Conservation (phyloP, 1,140 invertebrate species). For the Caenorhabditis briggsae region DNA sequence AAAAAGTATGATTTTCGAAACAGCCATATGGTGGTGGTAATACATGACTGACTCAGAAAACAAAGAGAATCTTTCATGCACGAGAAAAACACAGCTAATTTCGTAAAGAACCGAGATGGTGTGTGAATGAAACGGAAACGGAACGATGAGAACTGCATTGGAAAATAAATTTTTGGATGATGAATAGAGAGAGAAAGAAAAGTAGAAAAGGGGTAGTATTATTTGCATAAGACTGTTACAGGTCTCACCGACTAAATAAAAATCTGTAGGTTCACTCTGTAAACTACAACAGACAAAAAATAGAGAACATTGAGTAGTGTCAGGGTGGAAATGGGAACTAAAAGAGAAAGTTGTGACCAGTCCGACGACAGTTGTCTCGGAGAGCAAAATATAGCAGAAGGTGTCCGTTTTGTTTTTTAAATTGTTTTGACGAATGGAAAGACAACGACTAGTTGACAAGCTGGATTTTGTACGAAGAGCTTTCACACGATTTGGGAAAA, state of each 20-base stretch:
- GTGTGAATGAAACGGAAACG: not conserved
- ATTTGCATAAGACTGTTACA: constrained; percentile 51
- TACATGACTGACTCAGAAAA: not conserved
- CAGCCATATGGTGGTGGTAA: constrained; percentile 33
- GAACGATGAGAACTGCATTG: not conserved
- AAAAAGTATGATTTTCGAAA: no score
- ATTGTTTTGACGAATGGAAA: constrained; percentile 14
- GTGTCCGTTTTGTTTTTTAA: constrained; percentile 41
- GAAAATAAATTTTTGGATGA: not conserved
- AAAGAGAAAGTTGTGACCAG: constrained; percentile 20
- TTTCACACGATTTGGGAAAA: no score
- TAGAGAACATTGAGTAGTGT: no score
- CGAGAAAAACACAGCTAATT: constrained; percentile 29
- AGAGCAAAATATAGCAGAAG: constrained; percentile 27
- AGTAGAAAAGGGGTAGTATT: not conserved
- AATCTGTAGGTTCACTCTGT: not conserved
- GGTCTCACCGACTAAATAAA: constrained; percentile 30
- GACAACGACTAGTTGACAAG: not conserved
- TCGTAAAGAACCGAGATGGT: not conserved
- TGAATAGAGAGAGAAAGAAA: not conserved
- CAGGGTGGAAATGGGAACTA: not conserved
- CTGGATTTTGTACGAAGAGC: no score
- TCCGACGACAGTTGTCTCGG: constrained; percentile 13
- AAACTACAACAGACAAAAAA: not conserved
- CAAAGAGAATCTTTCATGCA: constrained; percentile 5